Conservation (phyloP, 2,797 vertebrate genomes). For the Eidolon dupreanum region DNA sequence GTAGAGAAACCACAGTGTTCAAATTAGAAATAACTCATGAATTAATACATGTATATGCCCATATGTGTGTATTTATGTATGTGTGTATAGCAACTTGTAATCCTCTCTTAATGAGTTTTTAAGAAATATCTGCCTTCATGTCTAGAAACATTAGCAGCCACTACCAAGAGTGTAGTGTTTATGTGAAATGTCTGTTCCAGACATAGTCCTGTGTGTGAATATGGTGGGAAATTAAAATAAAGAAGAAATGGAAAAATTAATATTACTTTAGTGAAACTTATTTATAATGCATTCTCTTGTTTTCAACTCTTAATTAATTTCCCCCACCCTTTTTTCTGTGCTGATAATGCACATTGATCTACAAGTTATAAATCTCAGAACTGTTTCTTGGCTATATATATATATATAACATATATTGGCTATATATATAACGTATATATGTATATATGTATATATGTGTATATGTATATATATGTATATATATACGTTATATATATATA, state of each 20-base stretch:
- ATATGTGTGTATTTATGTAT: neutral
- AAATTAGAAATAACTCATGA: neutral
- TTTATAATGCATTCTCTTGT: neutral
- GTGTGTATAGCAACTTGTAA: neutral
- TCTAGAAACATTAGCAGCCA: neutral
- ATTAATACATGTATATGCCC: neutral
- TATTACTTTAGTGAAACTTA: neutral
- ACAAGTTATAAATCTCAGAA: neutral
- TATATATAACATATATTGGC: too few relatives aligned
- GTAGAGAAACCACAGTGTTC: neutral
- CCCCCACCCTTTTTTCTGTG: neutral
- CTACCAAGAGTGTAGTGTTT: neutral
- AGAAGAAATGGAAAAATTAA: conserved; percentile 14
- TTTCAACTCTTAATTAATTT: conserved; percentile 2
- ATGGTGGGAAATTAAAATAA: conserved; percentile 24
- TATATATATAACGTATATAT: too few relatives aligned
- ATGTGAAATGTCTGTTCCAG: neutral
- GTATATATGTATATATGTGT: too few relatives aligned
- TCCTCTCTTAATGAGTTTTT: neutral
- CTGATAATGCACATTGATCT: neutral
- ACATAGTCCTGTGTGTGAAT: neutral
- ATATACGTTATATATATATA: too few relatives aligned
- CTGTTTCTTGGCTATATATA: neutral
- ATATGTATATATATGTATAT: too few relatives aligned
- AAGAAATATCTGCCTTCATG: neutral